Base-by-base conservation (phyloP, 2,113 vertebrate species). In the Plecturocebus donacophilus region DNA sequence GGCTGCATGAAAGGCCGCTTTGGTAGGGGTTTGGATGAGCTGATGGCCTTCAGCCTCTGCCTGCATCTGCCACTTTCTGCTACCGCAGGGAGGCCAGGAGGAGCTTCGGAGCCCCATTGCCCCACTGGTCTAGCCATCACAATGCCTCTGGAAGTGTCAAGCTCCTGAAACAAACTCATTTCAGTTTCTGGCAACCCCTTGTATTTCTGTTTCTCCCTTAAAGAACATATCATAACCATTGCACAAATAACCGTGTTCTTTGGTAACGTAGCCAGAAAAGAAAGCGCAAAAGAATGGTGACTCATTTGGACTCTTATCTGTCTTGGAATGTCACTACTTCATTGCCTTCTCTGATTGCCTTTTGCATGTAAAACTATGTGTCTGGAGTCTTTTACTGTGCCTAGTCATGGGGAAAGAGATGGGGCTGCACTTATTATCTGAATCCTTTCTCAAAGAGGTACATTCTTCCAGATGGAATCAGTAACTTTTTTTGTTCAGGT, bases 401-500 rank as follows among this genome's bases (percentile, higher is more conserved):
- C 25, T 75, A 14, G 70, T 10, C 56, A 10, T 58, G 73, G 75
- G 92, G 81, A 64, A 19, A 79, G 89, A 68, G 25, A 0, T 1
- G 88, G 92, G 95, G 7, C 52, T 70, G 19, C 5, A 1, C 14
- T 0, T 47, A 4, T 38, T 25, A 81, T n/a, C 79, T 75, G 54
- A 42, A 75, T 13, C 56, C 11, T 93, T 97, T 94, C 92, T 83
- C 87, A 49, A 45, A 87, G 94, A 93, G 96, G 96, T 89, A 97
- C 95, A 45, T 66, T 56, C 54, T 95, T 96, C 90, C 96, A 96
- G 95, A 87, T 80, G 93, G 93, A 80, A 13, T 68, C 49, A 19
- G 1, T 49, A 20, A 12, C 25, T 54, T 35, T 21, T 61, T 45
- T 52, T 66, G 27, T 70, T 7, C 49, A 70, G 80, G 38, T 88